These are phyloP conservation scores for Bubalus kerabau DNA, from an alignment of 2,113 vertebrate species.

Conservation along the genomic window DNA sequence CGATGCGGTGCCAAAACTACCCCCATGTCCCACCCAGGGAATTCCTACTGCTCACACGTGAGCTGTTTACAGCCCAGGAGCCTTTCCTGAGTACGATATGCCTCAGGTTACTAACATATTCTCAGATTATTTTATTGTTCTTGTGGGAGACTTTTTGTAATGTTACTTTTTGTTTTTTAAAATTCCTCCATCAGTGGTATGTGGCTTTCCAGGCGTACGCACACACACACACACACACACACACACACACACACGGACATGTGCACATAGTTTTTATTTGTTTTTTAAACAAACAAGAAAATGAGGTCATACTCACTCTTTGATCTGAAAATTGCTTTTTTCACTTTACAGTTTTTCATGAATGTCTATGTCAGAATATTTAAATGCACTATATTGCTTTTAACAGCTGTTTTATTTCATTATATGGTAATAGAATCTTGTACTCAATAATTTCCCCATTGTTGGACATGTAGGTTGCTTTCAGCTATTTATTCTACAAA, in stretches of 20 bases:
- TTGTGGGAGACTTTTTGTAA: neutral
- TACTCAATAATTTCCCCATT: neutral
- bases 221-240: no score
- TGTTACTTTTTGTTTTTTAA: neutral
- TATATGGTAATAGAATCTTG: neutral
- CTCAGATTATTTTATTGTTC: neutral
- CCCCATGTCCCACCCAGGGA: neutral
- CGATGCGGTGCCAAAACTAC: neutral
- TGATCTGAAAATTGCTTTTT: slow-evolving; percentile 17
- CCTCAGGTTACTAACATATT: neutral
- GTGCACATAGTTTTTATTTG: neutral
- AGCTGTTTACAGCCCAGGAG: neutral
- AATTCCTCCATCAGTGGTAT: neutral
- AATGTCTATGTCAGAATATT: neutral
- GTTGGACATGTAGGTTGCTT: neutral
- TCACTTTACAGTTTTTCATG: neutral
- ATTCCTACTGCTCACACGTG: neutral
- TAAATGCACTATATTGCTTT: neutral
- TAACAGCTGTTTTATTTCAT: neutral
- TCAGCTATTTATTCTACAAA: neutral
- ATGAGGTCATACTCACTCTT: neutral
- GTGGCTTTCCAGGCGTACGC: neutral
- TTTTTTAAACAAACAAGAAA: slow-evolving; percentile 7
- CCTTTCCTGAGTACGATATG: neutral
- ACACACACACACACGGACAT: neutral